A percentile compares a stretch with the other conserved stretches of the same genome.
phyloP scores from a whole-genome alignment of 2,797 vertebrate species.

The Molossus molossus region DNA sequence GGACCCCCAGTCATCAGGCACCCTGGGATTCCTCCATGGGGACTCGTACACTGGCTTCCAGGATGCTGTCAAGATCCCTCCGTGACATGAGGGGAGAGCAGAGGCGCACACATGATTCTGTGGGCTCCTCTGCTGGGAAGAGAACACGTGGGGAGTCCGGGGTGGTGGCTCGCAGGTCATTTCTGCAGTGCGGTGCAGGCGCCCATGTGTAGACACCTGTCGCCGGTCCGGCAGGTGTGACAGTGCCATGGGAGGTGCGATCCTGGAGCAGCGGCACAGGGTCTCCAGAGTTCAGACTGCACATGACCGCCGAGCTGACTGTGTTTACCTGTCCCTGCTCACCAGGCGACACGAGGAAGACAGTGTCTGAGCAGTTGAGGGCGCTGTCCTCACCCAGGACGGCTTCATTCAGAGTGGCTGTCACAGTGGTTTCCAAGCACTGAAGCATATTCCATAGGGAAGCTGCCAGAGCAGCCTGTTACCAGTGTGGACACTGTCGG shows the following conservation, averaged over 20 bases:
- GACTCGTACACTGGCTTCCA: neutral
- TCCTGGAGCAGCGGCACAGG: neutral
- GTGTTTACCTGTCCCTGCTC: neutral
- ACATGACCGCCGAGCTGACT: too few species aligned
- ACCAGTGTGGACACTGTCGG: neutral
- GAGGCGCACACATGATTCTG: neutral
- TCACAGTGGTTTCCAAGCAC: neutral
- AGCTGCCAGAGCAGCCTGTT: neutral
- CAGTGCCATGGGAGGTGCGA: too few species aligned
- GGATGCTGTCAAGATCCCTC: neutral
- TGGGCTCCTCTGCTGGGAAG: neutral
- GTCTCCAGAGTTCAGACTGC: neutral
- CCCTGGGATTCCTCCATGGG: neutral
- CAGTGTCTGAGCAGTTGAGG: fast-evolving
- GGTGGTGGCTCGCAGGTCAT: neutral
- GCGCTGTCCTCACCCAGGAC: neutral
- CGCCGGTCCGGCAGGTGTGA: neutral
- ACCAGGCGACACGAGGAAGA: fast-evolving
- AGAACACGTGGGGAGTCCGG: neutral
- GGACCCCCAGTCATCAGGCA: neutral
- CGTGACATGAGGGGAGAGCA: neutral
- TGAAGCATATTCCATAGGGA: neutral
- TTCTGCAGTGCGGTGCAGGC: neutral
- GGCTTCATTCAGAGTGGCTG: neutral
- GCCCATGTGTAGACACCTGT: neutral